A percentile compares a stretch with the other conserved stretches of the same genome.
phyloP scores from a whole-genome alignment of 2,797 vertebrate species.

The Platalea minor region DNA sequence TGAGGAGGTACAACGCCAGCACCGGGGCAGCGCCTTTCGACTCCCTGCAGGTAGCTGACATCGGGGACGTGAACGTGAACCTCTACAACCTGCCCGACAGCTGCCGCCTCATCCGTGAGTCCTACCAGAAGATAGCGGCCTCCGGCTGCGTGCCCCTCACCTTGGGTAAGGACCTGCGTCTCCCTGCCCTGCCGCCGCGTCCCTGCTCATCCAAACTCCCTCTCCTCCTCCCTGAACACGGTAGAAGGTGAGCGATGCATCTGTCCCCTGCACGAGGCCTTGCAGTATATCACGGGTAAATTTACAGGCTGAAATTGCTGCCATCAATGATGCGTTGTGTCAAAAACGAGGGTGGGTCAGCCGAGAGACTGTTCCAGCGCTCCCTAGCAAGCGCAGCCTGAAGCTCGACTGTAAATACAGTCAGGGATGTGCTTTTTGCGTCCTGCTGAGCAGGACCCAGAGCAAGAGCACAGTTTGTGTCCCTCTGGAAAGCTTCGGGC shows the following conservation, averaged over 20 bases:
- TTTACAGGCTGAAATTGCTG: too few species aligned
- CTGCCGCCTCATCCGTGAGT: conserved; percentile 83
- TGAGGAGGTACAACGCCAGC: conserved; percentile 79
- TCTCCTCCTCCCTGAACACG: rapidly evolving
- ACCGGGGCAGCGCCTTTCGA: conserved; percentile 84
- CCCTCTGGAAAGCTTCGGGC: not conserved
- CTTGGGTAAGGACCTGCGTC: conserved; percentile 76
- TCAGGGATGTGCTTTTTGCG: rapidly evolving
- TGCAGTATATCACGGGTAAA: not conserved
- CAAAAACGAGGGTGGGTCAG: not conserved
- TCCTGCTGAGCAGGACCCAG: not conserved
- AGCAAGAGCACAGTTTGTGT: not conserved
- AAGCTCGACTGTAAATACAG: rapidly evolving
- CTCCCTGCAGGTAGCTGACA: conserved; percentile 87
- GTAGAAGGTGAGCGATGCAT: not conserved
- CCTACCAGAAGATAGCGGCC: conserved; percentile 77
- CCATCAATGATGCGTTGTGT: not conserved
- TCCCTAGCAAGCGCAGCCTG: not conserved
- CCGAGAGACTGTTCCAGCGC: not conserved
- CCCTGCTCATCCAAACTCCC: not conserved
- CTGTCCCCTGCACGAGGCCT: rapidly evolving
- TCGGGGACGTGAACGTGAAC: conserved; percentile 88
- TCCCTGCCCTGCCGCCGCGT: rapidly evolving
- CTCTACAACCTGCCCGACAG: conserved; percentile 88
- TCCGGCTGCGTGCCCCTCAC: conserved; percentile 86